A percentile compares a stretch with the other conserved stretches of the same genome.
phyloP scores from a whole-genome alignment of 2,797 vertebrate species.

The Sebastes steindachneri region DNA sequence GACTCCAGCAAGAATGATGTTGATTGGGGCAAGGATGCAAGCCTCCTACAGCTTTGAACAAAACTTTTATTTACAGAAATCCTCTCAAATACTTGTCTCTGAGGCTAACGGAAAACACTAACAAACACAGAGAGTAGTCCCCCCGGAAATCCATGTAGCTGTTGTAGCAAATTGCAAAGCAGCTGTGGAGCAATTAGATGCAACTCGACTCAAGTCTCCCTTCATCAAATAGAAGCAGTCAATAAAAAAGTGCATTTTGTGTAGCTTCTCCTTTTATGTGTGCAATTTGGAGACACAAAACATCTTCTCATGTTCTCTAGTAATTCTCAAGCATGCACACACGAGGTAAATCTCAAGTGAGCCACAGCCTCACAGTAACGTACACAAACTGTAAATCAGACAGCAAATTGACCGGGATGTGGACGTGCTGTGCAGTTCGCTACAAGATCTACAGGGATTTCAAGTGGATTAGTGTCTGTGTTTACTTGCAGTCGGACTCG shows the following conservation, averaged over 20 bases:
- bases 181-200: background rate
- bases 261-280: background rate
- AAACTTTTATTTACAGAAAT: background rate
- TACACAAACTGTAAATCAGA: background rate
- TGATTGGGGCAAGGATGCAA: background rate
- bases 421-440: background rate
- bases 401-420: accelerated
- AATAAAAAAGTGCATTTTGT: background rate
- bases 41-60: background rate
- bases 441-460: background rate
- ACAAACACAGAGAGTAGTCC: background rate
- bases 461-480: background rate
- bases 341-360: background rate
- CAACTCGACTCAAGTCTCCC: background rate
- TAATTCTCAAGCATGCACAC: background rate
- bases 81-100: background rate
- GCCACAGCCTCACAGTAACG: background rate
- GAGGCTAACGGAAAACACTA: background rate
- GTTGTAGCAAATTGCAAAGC: background rate
- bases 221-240: background rate
- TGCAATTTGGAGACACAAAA: background rate
- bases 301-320: background rate
- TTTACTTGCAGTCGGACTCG: too few species aligned
- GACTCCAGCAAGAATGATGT: background rate
- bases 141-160: background rate